Conservation (phyloP, 2,113 vertebrate species). For the Oncorhynchus clarkii region DNA sequence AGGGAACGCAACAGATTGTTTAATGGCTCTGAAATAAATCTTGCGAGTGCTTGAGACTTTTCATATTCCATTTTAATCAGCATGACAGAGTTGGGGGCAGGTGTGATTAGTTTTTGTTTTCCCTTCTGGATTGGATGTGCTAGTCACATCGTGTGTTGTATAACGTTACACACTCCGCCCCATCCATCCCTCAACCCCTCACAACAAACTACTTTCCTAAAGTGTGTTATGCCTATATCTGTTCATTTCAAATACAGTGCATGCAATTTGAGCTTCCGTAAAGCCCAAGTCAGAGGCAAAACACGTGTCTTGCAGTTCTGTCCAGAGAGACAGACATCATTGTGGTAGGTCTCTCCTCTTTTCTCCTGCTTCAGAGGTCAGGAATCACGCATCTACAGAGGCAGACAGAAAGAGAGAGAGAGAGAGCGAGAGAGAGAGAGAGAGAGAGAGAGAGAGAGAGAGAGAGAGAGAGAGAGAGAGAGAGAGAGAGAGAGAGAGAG, state of each 20-base stretch:
- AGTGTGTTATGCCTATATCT: too few species aligned
- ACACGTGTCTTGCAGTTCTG: constrained; percentile 20
- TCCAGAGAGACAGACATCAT: constrained; percentile 40
- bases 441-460: constrained; percentile 5
- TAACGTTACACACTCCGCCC: neutral
- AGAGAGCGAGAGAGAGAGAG: constrained; percentile 17
- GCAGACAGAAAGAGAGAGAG: constrained; percentile 16
- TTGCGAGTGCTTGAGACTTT: constrained; percentile 74
- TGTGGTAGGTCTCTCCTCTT: constrained; percentile 36
- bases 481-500: constrained; percentile 7
- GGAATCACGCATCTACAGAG: constrained; percentile 56
- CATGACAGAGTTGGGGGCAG: constrained; percentile 71
- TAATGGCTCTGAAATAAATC: constrained; percentile 34
- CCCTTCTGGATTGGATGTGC: constrained; percentile 1
- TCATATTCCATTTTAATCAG: constrained; percentile 74
- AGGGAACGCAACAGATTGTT: constrained; percentile 38
- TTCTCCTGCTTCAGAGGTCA: constrained; percentile 53
- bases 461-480: constrained; percentile 6
- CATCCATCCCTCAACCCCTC: neutral
- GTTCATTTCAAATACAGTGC: too few species aligned
- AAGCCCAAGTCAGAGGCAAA: constrained; percentile 14
- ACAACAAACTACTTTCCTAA: neutral
- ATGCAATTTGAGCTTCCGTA: neutral
- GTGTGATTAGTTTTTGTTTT: constrained; percentile 61
- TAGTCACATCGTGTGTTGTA: neutral